phyloP scores from a whole-genome alignment of 2,113 vertebrate genomes.

The Tor tambroides region DNA sequence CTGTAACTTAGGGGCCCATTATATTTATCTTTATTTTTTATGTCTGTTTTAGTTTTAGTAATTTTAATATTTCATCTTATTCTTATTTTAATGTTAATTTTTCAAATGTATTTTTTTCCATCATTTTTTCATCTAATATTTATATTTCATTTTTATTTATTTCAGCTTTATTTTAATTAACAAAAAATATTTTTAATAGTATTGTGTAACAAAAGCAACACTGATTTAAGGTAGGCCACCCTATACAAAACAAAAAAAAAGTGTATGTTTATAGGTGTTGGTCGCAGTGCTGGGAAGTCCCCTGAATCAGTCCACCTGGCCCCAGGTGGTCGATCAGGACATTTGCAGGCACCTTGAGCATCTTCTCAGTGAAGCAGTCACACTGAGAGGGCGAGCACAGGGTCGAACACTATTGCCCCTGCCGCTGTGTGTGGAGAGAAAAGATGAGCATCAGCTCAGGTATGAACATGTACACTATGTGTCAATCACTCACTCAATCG shows the following conservation, averaged over 20 bases:
- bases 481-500: constrained; percentile 3
- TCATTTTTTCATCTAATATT: too few relatives aligned
- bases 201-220: background rate
- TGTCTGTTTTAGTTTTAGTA: too few relatives aligned
- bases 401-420: constrained; percentile 70
- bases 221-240: background rate
- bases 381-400: constrained; percentile 69
- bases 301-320: constrained; percentile 73
- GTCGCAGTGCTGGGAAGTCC: constrained; percentile 60
- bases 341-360: constrained; percentile 70
- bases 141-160: background rate
- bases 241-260: background rate
- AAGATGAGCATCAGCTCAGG: constrained; percentile 59
- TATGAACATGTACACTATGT: constrained; percentile 43
- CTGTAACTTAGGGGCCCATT: too few relatives aligned
- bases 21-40: too few relatives aligned
- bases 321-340: constrained; percentile 70
- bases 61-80: too few relatives aligned
- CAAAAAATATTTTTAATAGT: background rate
- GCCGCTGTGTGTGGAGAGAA: constrained; percentile 60
- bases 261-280: constrained; percentile 20
- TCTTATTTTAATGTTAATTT: background rate
- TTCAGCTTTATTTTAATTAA: background rate
- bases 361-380: constrained; percentile 68
- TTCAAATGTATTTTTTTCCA: background rate